Evolutionary conservation across 2,797 vertebrate species (phyloP), one percentile per base, ranked within the genome.

Genomic region (Pangasius djambal): DNA sequence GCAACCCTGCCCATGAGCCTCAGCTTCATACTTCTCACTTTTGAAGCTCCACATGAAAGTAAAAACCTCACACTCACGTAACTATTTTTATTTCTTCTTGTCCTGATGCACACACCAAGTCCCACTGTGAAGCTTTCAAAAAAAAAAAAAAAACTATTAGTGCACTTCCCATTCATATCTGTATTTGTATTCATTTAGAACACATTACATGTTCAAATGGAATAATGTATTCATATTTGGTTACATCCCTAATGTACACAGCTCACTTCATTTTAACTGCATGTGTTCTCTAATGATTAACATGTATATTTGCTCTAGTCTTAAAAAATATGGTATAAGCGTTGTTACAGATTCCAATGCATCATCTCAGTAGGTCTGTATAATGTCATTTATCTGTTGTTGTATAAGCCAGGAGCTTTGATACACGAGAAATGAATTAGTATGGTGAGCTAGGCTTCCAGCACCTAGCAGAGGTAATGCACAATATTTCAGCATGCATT

Each of bases 401-500:
- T 89, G 61, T 81, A 57, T 69, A 63, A 59, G 34, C 34, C 18
- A 69, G 81, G 25, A 79, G 84, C 78, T 85, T 88, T 86, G 40
- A 89, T 86, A 81, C 9, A 31, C 5, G 52, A 75, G 86, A 86
- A 89, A 84, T 75, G 69, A 85, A 89, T 90, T 89, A 88, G 78
- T 70, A 88, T 89, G 79, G 72, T 86, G 83, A 88, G 70, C 78
- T 57, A 44, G 40, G 28, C 65, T 83, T 85, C 86, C 86, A 86
- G 82, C 70, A 78, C 78, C 67, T 72, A 78, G 69, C 70, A 61
- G 69, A 57, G 55, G 37, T 79, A 88, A 65, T 44, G 37, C 37
- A 83, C 70, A 90, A 86, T 88, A 87, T 87, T 89, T 88, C 69
- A 86, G 87, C 61, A 50, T 86, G 69, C 48, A 79, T 89, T 77